A percentile compares a stretch with the other conserved stretches of the same genome.
Evolutionary conservation across 2,113 vertebrate species (phyloP).

Genomic region (Sporophila hypoxantha): DNA sequence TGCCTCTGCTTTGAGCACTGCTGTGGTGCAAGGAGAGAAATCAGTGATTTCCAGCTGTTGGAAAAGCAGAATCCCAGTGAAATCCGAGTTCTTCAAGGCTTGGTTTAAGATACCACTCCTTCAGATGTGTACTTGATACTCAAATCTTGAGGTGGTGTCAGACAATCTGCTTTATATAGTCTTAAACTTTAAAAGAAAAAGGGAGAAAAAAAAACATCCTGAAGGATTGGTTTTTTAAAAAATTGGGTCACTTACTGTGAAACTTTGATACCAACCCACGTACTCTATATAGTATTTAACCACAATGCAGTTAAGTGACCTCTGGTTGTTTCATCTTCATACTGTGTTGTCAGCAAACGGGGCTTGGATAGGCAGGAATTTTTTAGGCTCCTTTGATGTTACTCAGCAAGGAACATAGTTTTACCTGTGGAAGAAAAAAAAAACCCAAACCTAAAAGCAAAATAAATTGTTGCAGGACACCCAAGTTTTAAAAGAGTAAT

Average conservation of each 20-base stretch:
- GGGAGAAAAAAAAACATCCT: slow-evolving; percentile 68
- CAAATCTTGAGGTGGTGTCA: slow-evolving; percentile 15
- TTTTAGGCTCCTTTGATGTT: neutral
- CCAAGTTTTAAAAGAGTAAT: neutral
- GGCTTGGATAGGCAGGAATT: slow-evolving; percentile 2
- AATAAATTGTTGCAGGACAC: neutral
- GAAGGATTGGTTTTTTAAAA: slow-evolving; percentile 91
- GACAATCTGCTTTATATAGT: neutral
- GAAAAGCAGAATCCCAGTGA: slow-evolving; percentile 57
- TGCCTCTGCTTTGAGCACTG: neutral
- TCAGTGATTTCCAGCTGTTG: neutral
- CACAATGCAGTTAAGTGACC: slow-evolving; percentile 91
- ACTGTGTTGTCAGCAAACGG: slow-evolving; percentile 85
- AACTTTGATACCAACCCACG: slow-evolving; percentile 75
- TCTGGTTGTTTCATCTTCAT: slow-evolving; percentile 93
- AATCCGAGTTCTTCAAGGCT: slow-evolving; percentile 87
- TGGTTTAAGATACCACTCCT: slow-evolving; percentile 94
- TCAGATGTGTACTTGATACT: slow-evolving; percentile 77
- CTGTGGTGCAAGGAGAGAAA: neutral
- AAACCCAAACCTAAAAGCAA: neutral
- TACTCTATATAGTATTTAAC: slow-evolving; percentile 75
- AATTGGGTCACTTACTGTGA: slow-evolving; percentile 95
- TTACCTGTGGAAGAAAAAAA: neutral
- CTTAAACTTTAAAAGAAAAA: neutral
- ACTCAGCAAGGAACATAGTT: neutral